Evolutionary conservation across 2,888 invertebrate genomes (phyloP), one percentile per base, ranked within the genome.

Genomic region (Drosophila peninsularis): DNA sequence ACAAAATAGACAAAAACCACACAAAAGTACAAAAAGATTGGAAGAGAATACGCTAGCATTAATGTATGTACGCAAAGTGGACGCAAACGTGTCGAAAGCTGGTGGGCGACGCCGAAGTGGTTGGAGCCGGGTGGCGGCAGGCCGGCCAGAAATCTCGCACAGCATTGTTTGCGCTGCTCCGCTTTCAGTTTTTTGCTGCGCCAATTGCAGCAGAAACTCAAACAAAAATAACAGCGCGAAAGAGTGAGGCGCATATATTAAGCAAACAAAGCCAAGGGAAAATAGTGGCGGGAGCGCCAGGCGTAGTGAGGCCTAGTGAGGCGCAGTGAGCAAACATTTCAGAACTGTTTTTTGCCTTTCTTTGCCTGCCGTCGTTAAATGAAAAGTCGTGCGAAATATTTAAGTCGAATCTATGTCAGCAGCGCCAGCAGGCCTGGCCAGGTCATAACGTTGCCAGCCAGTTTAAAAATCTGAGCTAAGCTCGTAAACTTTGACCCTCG

Each of bases 381-480:
- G 77, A 77, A 80, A 82, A 84, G 69, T 79, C 66, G 79, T 77
- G 75, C 68, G 64, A 80, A 79, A 81, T 79, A 75, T 84, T 81
- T 69, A 72, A 67, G 57, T 52, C 21, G 50, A 81, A 81, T 79
- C 80, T 75, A 77, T 83, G 80, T 80, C 82, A 74, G 62, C 27
- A 55, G 66, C 62, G 70, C 67, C 62, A 73, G 70, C 66, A 64
- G 60, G 65, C 52, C 55, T 21, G 62, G 17, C 17, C 21, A 6
- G 44, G 34, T 53, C 41, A 32, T 14, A 37, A 11, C 50, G 42
- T 49, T 9, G n/a, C 21, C 24, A 49, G 41, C 5, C 47, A 54
- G 32, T 19, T 45, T 45, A 53, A 62, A 14, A 75, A 62, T 72
- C 36, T 21, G 42, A 56, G 60, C 34, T 34, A 55, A 56, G 10